phyloP scores from a whole-genome alignment of 2,888 invertebrate genomes.

The Caenorhabditis sulstoni region DNA sequence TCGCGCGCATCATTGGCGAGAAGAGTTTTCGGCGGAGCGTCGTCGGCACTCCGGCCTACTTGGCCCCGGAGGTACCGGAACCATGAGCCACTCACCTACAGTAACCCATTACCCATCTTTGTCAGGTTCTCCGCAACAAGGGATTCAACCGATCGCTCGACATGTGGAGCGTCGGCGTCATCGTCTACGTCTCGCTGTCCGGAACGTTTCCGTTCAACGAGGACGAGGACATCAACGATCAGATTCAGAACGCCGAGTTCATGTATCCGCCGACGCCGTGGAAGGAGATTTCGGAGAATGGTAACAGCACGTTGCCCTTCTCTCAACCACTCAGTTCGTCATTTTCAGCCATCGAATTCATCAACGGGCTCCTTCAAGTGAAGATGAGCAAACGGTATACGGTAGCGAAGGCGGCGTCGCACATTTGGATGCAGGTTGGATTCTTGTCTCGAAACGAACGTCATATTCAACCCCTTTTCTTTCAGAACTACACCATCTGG shows the following conservation, averaged over 20 bases:
- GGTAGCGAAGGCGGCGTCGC: slow-evolving; percentile 91
- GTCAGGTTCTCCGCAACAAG: slow-evolving; percentile 97
- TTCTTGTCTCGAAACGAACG: too few relatives aligned
- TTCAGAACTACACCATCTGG: slow-evolving; percentile 92
- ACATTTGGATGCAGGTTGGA: slow-evolving; percentile 93
- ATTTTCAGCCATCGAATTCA: slow-evolving; percentile 93
- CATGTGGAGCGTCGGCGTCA: slow-evolving; percentile 99
- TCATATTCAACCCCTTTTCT: too few relatives aligned
- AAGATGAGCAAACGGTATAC: slow-evolving; percentile 83
- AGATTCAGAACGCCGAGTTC: slow-evolving; percentile 99
- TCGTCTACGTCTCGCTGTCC: slow-evolving; percentile 94
- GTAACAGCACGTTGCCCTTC: slow-evolving; percentile 27
- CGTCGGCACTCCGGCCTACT: slow-evolving; percentile 98
- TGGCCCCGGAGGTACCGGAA: slow-evolving; percentile 83
- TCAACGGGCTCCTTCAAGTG: slow-evolving; percentile 96
- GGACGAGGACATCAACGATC: slow-evolving; percentile 99
- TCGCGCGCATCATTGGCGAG: slow-evolving; percentile 98
- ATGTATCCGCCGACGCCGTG: slow-evolving; percentile 99
- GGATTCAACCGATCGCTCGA: slow-evolving; percentile 98
- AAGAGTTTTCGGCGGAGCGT: slow-evolving; percentile 97
- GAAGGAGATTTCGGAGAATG: slow-evolving; percentile 83
- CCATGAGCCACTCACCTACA: too few relatives aligned
- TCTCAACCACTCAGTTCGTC: slow-evolving; percentile 1
- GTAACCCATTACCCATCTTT: background rate
- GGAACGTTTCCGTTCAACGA: slow-evolving; percentile 99